These are phyloP conservation scores for Chaetorhynchus papuensis DNA, from an alignment of 2,113 vertebrate genomes.

Conservation along the genomic window DNA sequence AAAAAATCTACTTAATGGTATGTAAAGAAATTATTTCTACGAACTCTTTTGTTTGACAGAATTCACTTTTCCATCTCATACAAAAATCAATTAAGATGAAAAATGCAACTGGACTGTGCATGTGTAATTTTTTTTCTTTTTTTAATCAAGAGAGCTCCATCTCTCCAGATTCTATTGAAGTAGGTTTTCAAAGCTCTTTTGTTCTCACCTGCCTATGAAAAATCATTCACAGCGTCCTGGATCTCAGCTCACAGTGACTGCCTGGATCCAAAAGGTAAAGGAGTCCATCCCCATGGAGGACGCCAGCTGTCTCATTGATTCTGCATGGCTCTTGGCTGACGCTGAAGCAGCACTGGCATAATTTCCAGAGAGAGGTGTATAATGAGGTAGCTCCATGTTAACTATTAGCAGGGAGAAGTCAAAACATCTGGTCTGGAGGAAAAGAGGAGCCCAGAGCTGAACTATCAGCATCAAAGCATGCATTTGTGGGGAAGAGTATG, in stretches of 20 bases:
- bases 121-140: background rate
- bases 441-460: conserved; percentile 58
- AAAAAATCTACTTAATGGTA: conserved; percentile 60
- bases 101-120: conserved; percentile 58
- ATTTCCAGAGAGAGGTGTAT: conserved; percentile 69
- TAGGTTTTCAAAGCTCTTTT: conserved; percentile 76
- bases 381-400: conserved; percentile 70
- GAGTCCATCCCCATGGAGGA: conserved; percentile 60
- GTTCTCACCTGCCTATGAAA: conserved; percentile 77
- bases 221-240: conserved; percentile 71
- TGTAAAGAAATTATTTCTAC: conserved; percentile 55
- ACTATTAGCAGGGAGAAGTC: conserved; percentile 70
- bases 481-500: background rate
- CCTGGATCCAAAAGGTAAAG: conserved; percentile 76
- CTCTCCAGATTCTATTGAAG: conserved; percentile 70
- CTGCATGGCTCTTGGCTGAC: conserved; percentile 63
- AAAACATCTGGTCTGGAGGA: conserved; percentile 76
- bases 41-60: conserved; percentile 39
- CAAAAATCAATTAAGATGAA: conserved; percentile 66
- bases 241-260: conserved; percentile 55
- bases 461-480: conserved; percentile 16
- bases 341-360: conserved; percentile 64
- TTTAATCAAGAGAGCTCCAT: conserved; percentile 66
- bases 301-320: conserved; percentile 78
- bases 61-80: conserved; percentile 41